Base-by-base conservation (phyloP, 2,113 vertebrate species). In the Amblyornis subalaris region DNA sequence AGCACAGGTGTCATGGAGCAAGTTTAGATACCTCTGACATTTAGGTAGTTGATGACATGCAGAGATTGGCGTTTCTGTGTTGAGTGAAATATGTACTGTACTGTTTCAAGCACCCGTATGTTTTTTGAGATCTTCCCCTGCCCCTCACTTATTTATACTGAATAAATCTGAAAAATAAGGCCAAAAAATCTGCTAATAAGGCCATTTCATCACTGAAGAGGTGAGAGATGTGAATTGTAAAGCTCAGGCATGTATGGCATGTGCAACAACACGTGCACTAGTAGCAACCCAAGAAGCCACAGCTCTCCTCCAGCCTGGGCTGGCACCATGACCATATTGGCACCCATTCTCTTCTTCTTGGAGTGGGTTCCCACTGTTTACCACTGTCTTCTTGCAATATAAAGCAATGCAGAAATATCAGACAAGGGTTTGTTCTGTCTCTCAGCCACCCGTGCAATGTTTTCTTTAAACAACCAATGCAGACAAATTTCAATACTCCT, bases 401-500 rank as follows among this genome's bases (percentile, higher is more conserved):
- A 66, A 82, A 53, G 11, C 35, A 9, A 44, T 35, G 38, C 25
- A 87, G 57, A 81, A 76, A 8, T 57, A 33, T 13, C 33, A 35
- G 24, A 70, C 42, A 73, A 53, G 31, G 16, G 14, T 15, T 76
- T 72, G 3, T 61, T 91, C 74, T 83, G 58, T 76, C 26, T 87
- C 7, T 74, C 26, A 91, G 58, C 6, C 50, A 85, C 35, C 29
- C 85, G 70, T 58, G 22, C 42, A 70, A 61, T 33, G 62, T 66
- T 29, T 62, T 66, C 92, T 81, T 85, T 42, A 23, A 73, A 21
- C 40, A 86, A 44, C 35, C 14, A 79, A 8, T 21, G n/a, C 42
- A 78, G 91, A 53, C 7, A 72, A 82, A 89, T 91, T 93, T 96
- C 78, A 95, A 69, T 95, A 50, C 70, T 93, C 50, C 57, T 96